Evolutionary conservation across 2,888 invertebrate species (phyloP), one percentile per base, ranked within the genome.

Genomic region (Spilosoma lubricipeda): DNA sequence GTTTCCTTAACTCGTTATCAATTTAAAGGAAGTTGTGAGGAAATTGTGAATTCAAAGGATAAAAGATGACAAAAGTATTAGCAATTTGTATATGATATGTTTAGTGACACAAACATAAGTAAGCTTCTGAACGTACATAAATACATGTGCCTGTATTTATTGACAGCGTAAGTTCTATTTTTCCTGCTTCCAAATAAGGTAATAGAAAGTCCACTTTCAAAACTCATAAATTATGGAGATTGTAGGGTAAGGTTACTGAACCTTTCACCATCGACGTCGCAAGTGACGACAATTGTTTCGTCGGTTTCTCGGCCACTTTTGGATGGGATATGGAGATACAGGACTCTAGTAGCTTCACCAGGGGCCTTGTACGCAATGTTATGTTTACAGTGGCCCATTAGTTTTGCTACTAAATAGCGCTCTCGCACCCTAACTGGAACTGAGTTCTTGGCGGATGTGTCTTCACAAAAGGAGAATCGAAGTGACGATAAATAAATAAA

Each of bases 1-100:
- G 72, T 72, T 74, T 72, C 78, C 78, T 76, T 83, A 81, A 76
- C 71, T 81, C 81, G 84, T 85, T 85, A 83, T 85, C 78, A 85
- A 85, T 85, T 83, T 79, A 80, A 80, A 79, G 59, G 77, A 72
- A 71, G 71, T 72, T 63, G 67, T 36, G 72, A 82, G 83, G 79
- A 82, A 83, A 82, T 79, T 84, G 82, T 80, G 39, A 72, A 72
- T 75, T 72, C 59, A 42, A 23, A 30, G 20, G 64, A 74, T 75
- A 72, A 75, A 76, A 76, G 56, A 74, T 48, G 52, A 74, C 63
- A 71, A 71, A 56, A 66, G 48, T 56, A 70, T 70, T 42, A 67
- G 23, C 48, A 39, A 30, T 45, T 39, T 63, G 13, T 36, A 3
- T 59, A 15, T 27, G 27, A 27, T 27, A 27, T 59, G 15, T 59